Evolutionary conservation across 1,140 invertebrate genomes (phyloP), one percentile per base, ranked within the genome.

Genomic region (Idris sp.): DNA sequence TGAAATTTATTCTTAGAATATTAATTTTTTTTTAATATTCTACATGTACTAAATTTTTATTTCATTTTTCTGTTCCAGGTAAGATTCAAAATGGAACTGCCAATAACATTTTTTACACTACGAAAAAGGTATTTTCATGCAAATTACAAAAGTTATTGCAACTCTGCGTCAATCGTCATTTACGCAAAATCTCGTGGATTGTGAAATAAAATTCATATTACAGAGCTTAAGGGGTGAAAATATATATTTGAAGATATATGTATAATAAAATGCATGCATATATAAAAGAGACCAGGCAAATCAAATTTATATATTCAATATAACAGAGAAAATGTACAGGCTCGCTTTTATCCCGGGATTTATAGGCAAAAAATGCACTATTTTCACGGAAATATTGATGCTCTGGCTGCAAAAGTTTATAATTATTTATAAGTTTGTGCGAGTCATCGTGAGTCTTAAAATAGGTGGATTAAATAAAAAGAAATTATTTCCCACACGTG

Each of bases 241-340:
- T n/a, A n/a, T n/a, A n/a, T n/a, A n/a, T n/a, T n/a, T n/a, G n/a
- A n/a, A n/a, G n/a, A n/a, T n/a, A n/a, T n/a, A n/a, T n/a, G n/a
- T n/a, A n/a, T n/a, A n/a, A n/a, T n/a, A n/a, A n/a, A n/a, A n/a
- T n/a, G n/a, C n/a, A 36, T 36, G 30, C 14, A 53, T 46, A 53
- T 43, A 62, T 53, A 53, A 30, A 13, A 53, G 15, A 33, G 11
- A 49, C 6, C 8, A 31, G 2, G 19, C 18, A 54, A 65, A 65
- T 54, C 61, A 18, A 65, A 56, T 65, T 48, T 54, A 65, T 35
- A 49, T n/a, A 65, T 65, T 65, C 49, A 54, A 65, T 54, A 64
- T 36, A n/a, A 14, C 48, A 16, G 61, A 54, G 51, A 65, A 46
- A 26, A 28, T n/a, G n/a, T 46, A 16, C 61, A 36, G 31, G 38